These are phyloP conservation scores for Dolichoris vasculosae DNA, from an alignment of 1,140 invertebrate species.

Conservation along the genomic window DNA sequence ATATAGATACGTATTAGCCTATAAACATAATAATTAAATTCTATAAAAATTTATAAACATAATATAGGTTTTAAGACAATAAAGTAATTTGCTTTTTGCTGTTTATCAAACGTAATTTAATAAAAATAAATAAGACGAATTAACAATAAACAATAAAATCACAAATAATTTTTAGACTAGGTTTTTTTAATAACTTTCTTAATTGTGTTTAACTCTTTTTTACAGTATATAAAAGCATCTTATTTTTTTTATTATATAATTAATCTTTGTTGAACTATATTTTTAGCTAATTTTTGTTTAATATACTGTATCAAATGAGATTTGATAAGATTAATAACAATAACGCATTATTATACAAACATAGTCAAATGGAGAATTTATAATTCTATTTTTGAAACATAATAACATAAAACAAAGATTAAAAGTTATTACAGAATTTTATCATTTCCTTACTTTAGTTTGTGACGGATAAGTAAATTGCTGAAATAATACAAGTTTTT, in stretches of 20 bases:
- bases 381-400: not conserved
- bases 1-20: too few species aligned
- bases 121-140: constrained; percentile 48
- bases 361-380: constrained; percentile 2
- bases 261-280: constrained; percentile 2
- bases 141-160: constrained; percentile 35
- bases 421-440: constrained; percentile 29
- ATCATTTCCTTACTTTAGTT: not conserved
- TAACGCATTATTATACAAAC: not conserved
- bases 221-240: constrained; percentile 7
- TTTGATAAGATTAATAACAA: constrained; percentile 16
- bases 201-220: constrained; percentile 15
- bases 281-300: constrained; percentile 15
- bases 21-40: constrained; percentile 62
- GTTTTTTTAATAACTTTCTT: constrained; percentile 34
- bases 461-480: constrained; percentile 19
- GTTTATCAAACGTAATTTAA: constrained; percentile 5
- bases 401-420: constrained; percentile 11
- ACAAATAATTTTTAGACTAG: constrained; percentile 49
- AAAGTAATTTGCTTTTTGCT: constrained; percentile 21
- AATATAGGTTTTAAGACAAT: constrained; percentile 50
- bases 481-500: constrained; percentile 32
- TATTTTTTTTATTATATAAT: constrained; percentile 14
- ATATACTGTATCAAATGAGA: constrained; percentile 12
- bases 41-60: constrained; percentile 64